These are phyloP conservation scores for Hippoglossus stenolepis DNA, from an alignment of 2,113 vertebrate species.

Conservation along the genomic window DNA sequence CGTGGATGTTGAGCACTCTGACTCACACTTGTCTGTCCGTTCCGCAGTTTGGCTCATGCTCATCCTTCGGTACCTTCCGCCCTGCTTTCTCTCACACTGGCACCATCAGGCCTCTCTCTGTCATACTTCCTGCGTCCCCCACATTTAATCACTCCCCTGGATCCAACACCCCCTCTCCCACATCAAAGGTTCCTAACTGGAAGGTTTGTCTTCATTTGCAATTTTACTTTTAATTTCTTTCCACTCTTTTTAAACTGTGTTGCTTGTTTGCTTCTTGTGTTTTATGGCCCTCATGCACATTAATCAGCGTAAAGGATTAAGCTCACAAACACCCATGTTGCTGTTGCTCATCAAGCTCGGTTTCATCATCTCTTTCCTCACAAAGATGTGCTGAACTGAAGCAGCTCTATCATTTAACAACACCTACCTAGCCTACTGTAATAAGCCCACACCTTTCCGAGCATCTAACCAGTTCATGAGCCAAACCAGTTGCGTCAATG, in stretches of 20 bases:
- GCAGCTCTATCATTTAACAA: conserved; percentile 21
- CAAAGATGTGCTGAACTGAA: conserved; percentile 55
- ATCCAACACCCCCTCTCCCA: conserved; percentile 85
- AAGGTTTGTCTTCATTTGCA: conserved; percentile 87
- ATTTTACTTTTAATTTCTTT: conserved; percentile 64
- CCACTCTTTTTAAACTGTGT: conserved; percentile 38
- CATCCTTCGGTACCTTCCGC: conserved; percentile 86
- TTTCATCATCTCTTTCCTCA: conserved; percentile 58
- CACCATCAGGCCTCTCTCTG: conserved; percentile 85
- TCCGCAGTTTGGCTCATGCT: conserved; percentile 87
- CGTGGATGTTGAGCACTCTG: conserved; percentile 65
- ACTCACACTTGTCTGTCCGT: conserved; percentile 81
- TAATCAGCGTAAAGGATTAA: conserved; percentile 27
- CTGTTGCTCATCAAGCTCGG: conserved; percentile 48
- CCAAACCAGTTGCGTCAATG: conserved; percentile 44
- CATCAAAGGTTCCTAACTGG: conserved; percentile 87
- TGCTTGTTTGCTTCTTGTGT: conserved; percentile 68
- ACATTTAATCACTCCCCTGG: conserved; percentile 85
- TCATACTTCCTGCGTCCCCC: conserved; percentile 85
- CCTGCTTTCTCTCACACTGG: conserved; percentile 86
- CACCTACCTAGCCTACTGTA: conserved; percentile 18
- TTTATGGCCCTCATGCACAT: conserved; percentile 39
- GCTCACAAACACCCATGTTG: conserved; percentile 49
- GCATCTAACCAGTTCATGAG: conserved; percentile 57
- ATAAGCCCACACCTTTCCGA: conserved; percentile 17